These are phyloP conservation scores for Nasalis larvatus DNA, from an alignment of 2,113 vertebrate species.

Conservation along the genomic window DNA sequence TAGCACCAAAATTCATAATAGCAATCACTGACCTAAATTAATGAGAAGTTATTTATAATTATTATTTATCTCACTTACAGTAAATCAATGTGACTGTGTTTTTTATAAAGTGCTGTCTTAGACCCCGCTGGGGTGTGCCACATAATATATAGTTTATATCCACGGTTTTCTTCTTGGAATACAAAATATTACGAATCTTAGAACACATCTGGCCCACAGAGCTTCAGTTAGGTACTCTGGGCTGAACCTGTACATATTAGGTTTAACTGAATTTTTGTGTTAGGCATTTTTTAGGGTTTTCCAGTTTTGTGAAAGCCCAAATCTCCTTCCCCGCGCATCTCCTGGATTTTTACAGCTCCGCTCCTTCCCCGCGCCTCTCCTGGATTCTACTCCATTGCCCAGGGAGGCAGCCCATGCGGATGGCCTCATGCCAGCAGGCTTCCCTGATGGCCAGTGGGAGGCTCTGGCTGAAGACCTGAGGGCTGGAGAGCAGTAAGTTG, in stretches of 20 bases:
- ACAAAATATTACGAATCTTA: background rate
- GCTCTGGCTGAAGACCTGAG: background rate
- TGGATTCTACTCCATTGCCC: background rate
- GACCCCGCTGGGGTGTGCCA: background rate
- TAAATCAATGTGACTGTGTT: background rate
- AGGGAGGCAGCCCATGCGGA: accelerated
- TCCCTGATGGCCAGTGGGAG: background rate
- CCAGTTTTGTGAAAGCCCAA: background rate
- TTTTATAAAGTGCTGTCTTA: background rate
- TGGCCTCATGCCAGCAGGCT: background rate
- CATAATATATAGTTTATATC: background rate
- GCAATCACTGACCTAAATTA: background rate
- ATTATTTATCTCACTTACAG: background rate
- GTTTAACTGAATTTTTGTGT: background rate
- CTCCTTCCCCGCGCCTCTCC: background rate
- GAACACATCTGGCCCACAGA: background rate
- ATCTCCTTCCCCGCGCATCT: background rate
- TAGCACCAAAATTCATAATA: background rate
- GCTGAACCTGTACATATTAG: background rate
- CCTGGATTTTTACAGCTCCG: background rate
- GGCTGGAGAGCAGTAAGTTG: background rate
- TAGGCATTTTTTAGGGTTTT: background rate
- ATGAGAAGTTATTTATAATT: background rate
- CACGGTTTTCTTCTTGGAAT: background rate
- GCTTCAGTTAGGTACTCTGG: background rate